Conservation (phyloP, 2,113 vertebrate genomes). For the Morone chrysops region DNA sequence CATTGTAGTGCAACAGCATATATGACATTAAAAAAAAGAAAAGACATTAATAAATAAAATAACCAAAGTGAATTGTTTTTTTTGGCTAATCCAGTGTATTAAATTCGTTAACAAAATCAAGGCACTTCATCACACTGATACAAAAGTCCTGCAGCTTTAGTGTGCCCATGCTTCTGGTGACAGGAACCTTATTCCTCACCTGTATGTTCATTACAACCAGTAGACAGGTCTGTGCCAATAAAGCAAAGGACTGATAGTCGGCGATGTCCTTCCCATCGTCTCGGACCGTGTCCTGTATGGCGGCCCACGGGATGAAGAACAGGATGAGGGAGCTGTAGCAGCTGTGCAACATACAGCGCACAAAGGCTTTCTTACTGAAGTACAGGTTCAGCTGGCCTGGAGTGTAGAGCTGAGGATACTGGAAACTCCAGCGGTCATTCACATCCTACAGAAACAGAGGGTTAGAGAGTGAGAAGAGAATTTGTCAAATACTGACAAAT, state of each 20-base stretch:
- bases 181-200: slow-evolving; percentile 75
- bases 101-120: not conserved
- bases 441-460: slow-evolving; percentile 86
- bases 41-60: not conserved
- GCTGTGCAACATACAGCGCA: slow-evolving; percentile 88
- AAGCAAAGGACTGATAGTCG: slow-evolving; percentile 94
- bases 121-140: not conserved
- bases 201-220: slow-evolving; percentile 90
- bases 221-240: slow-evolving; percentile 92
- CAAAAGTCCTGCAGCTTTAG: not conserved
- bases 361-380: slow-evolving; percentile 91
- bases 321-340: slow-evolving; percentile 95
- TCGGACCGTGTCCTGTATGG: slow-evolving; percentile 86
- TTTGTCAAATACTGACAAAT: not conserved
- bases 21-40: not conserved
- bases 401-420: slow-evolving; percentile 90
- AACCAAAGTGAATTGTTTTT: not conserved
- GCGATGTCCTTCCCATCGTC: slow-evolving; percentile 91
- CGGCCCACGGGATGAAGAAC: slow-evolving; percentile 93
- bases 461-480: not conserved
- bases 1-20: not conserved
- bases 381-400: slow-evolving; percentile 92
- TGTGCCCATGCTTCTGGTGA: not conserved
- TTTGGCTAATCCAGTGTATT: not conserved
- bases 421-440: slow-evolving; percentile 92